Evolutionary conservation across 1,140 invertebrate species (phyloP).

Genomic region (Mactra quadrangularis): DNA sequence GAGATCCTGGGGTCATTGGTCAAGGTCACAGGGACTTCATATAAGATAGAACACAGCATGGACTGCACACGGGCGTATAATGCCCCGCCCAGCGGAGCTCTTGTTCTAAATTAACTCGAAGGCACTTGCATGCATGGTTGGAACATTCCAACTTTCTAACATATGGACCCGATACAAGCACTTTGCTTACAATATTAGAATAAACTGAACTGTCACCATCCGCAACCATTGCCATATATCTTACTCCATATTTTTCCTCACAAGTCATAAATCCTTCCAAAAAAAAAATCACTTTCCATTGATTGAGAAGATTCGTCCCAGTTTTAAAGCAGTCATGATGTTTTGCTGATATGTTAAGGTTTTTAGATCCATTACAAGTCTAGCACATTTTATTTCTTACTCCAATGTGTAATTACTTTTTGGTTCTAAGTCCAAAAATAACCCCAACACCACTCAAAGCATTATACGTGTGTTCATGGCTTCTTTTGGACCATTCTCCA

Average conservation of each 20-base stretch:
- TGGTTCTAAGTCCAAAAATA: slow-evolving; percentile 80
- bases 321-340: slow-evolving; percentile 70
- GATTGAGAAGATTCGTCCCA: slow-evolving; percentile 78
- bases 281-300: slow-evolving; percentile 84
- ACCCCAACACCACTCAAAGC: slow-evolving; percentile 63
- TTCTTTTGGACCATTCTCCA: slow-evolving; percentile 59
- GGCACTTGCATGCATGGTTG: slow-evolving; percentile 80
- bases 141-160: slow-evolving; percentile 81
- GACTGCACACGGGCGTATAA: too few relatives aligned
- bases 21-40: too few relatives aligned
- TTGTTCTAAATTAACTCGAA: slow-evolving; percentile 70
- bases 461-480: slow-evolving; percentile 60
- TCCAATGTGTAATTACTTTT: slow-evolving; percentile 81
- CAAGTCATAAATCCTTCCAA: slow-evolving; percentile 81
- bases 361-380: slow-evolving; percentile 68
- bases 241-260: slow-evolving; percentile 79
- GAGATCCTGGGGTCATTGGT: too few relatives aligned
- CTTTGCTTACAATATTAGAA: slow-evolving; percentile 71
- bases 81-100: too few relatives aligned
- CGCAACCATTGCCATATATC: slow-evolving; percentile 79
- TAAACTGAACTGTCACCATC: slow-evolving; percentile 84
- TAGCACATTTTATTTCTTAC: slow-evolving; percentile 82
- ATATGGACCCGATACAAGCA: slow-evolving; percentile 73
- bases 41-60: too few relatives aligned
- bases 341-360: neutral